Percentiles rank a stretch among this genome's conserved stretches.
These are phyloP conservation scores for Agrochola macilenta DNA, from an alignment of 2,888 invertebrate species.

Conservation along the genomic window DNA sequence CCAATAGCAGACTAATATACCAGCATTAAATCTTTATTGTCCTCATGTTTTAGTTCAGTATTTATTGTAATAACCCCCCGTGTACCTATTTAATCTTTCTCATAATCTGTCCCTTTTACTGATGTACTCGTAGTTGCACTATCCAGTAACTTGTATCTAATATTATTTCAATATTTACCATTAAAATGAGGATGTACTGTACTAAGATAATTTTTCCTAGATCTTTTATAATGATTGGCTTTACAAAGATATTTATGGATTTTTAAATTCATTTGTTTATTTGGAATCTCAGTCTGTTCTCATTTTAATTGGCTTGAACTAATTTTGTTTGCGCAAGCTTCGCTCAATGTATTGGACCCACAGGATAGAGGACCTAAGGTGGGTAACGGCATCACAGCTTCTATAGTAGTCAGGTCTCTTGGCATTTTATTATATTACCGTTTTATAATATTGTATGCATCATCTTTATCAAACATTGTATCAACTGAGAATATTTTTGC, in stretches of 20 bases:
- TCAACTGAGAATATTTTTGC: neutral
- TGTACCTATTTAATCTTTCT: slow-evolving; percentile 16
- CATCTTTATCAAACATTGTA: slow-evolving; percentile 8
- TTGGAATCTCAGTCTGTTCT: slow-evolving; percentile 73
- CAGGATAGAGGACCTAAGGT: slow-evolving; percentile 86
- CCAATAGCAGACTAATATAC: slow-evolving; percentile 64
- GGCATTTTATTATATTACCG: slow-evolving; percentile 22
- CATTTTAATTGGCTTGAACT: slow-evolving; percentile 90
- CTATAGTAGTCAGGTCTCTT: slow-evolving; percentile 57
- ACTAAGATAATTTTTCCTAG: too few species aligned
- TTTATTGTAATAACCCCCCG: slow-evolving; percentile 4
- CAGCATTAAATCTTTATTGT: slow-evolving; percentile 20
- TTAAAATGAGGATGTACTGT: slow-evolving; percentile 66
- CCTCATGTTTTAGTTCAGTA: slow-evolving; percentile 11
- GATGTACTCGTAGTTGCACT: slow-evolving; percentile 65
- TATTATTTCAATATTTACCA: slow-evolving; percentile 57
- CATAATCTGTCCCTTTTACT: slow-evolving; percentile 11
- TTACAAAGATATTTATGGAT: neutral
- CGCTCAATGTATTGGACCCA: slow-evolving; percentile 87
- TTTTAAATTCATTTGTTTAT: neutral
- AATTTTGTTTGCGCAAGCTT: slow-evolving; percentile 90
- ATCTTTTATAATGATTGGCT: neutral
- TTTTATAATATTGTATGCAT: slow-evolving; percentile 6
- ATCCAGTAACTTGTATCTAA: slow-evolving; percentile 50
- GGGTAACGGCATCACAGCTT: slow-evolving; percentile 80